Base-by-base conservation (phyloP, 2,888 invertebrate genomes). In the Stenoptilia bipunctidactyla region DNA sequence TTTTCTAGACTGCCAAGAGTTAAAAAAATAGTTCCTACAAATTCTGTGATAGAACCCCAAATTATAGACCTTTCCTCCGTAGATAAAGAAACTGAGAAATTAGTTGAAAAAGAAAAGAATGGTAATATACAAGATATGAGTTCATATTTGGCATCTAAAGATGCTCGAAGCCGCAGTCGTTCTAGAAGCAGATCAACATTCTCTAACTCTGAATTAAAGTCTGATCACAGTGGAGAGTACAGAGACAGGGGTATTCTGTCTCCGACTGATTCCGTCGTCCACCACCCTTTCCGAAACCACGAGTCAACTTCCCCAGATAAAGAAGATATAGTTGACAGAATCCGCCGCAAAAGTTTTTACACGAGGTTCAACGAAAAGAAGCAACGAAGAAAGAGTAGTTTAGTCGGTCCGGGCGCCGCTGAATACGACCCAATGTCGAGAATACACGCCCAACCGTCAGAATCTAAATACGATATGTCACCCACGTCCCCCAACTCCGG, bases 321-420 rank as follows among this genome's bases (percentile, higher is more conserved):
- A 46, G 93, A 93, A 58, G 93, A 93, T 43, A 90, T 96, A 34
- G 90, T 90, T 39, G 96, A 96, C 58, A 86, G 96, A 55, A 96
- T 96, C 55, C 86, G 93, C 51, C 86, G 96, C 25, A 94, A 94
- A 66, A 95, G 95, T 66, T 96, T 94, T 73, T 96, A 94, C 62
- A 89, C 92, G 10, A 86, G 95, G 50, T 96, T 96, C 64, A 95
- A 96, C 63, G 93, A 94, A 59, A 90, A 92, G 62, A 92, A 92
- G 55, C 87, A 87, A 48, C 85, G 88, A 44, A 85, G 91, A 47
- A 90, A 90, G 56, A 89, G 89, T 54, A 90, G 86, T 52, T 73
- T 90, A 48, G 88, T 89, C 8, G 88, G 88, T 13, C 87, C 89
- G 5, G 80, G 85, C 35, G 87, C 87, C 8, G 65, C 82, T 2